A percentile compares a stretch with the other conserved stretches of the same genome.
These are phyloP conservation scores for Agelastica alni DNA, from an alignment of 2,888 invertebrate species.

Conservation along the genomic window DNA sequence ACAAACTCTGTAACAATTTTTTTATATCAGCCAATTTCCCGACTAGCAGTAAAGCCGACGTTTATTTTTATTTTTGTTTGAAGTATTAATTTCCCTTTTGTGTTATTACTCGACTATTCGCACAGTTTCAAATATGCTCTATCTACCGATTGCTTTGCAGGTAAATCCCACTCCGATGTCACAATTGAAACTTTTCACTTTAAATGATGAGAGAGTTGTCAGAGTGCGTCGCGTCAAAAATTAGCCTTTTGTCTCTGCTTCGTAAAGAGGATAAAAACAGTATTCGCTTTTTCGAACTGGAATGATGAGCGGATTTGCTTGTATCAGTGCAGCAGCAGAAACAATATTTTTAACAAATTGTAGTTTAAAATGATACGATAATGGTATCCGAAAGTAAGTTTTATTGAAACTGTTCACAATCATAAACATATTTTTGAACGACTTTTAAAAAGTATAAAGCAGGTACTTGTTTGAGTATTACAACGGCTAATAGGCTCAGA, in stretches of 20 bases:
- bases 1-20: no score
- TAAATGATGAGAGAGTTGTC: conserved; percentile 15
- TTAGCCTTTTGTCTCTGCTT: conserved; percentile 16
- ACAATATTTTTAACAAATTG: no score
- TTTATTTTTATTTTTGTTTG: no score
- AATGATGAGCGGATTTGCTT: conserved; percentile 9
- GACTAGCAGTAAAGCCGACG: no score
- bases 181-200: conserved; percentile 11
- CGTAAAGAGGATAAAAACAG: conserved; percentile 10
- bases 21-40: no score
- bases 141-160: conserved; percentile 1
- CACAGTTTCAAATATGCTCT: neutral
- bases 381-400: no score
- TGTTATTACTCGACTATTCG: neutral
- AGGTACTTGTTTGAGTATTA: no score
- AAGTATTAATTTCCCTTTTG: neutral
- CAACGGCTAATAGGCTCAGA: no score
- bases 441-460: no score
- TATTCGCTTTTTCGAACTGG: conserved; percentile 8
- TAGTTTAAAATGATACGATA: no score
- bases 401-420: no score
- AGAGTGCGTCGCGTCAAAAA: conserved; percentile 6
- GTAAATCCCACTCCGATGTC: conserved; percentile 13
- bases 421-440: no score
- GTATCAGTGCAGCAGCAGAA: neutral